Conservation (phyloP, 1,140 invertebrate species). For the Halotydeus destructor region DNA sequence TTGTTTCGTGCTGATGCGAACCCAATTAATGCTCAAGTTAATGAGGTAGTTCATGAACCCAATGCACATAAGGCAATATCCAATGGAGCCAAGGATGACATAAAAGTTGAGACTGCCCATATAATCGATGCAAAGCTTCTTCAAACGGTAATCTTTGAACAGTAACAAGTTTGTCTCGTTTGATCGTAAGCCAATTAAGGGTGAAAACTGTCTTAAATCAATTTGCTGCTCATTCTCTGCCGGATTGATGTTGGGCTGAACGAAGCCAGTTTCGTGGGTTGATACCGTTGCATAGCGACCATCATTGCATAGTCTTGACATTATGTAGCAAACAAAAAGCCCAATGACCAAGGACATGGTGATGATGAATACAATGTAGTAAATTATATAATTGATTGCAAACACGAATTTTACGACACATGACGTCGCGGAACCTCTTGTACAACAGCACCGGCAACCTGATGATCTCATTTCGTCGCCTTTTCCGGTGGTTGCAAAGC, state of each 20-base stretch:
- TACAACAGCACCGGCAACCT: conserved; percentile 2
- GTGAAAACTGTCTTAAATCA: conserved; percentile 12
- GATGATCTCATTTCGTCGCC: not conserved
- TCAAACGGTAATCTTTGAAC: conserved; percentile 11
- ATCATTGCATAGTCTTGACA: conserved; percentile 9
- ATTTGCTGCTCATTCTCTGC: conserved; percentile 8
- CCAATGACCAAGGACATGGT: conserved; percentile 5
- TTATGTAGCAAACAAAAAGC: conserved; percentile 10
- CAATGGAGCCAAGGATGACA: conserved; percentile 5
- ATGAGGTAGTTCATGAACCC: conserved; percentile 12
- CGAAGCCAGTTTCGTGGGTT: not conserved
- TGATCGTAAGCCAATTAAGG: conserved; percentile 4
- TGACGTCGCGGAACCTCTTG: conserved; percentile 1
- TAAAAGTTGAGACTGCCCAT: conserved; percentile 7
- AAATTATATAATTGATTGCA: conserved; percentile 11
- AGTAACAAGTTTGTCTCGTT: conserved; percentile 12
- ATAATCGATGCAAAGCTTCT: conserved; percentile 15
- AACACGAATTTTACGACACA: conserved; percentile 7
- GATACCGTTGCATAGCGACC: not conserved
- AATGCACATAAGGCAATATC: conserved; percentile 1
- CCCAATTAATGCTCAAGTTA: conserved; percentile 12
- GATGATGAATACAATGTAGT: conserved; percentile 3
- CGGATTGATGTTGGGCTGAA: not conserved
- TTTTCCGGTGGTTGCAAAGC: conserved; percentile 9
- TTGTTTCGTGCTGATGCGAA: conserved; percentile 9